Evolutionary conservation across 2,113 vertebrate species (phyloP), one percentile per base, ranked within the genome.

Genomic region (Himantopus leucocephalus): DNA sequence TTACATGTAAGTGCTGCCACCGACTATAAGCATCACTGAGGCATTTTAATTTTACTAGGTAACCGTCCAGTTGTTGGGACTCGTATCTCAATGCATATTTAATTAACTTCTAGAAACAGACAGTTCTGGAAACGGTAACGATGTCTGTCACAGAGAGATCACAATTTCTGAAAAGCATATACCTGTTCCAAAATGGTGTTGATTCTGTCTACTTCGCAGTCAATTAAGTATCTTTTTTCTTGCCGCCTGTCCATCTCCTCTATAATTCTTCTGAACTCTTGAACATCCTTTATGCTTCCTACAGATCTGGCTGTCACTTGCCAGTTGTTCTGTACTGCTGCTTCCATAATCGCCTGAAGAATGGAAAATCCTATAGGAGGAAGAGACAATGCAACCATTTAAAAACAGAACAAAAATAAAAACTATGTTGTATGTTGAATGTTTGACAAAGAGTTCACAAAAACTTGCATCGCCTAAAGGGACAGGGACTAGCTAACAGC

Each of bases 211-310:
- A 99, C 98, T 98, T 99, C 99, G 23, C 99, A 99, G 98, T 99
- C 99, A 91, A 99, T 99, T 97, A 99, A 98, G 79, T 98, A 99
- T 97, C 99, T 99, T 95, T 99, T 99, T 97, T 99, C 99, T 97
- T 99, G 99, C 79, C 99, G 98, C 83, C 99, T 99, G 98, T 99
- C 99, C 99, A 99, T 99, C 98, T 99, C 99, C 96, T 99, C 99
- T 60, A 99, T 99, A 98, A 99, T 99, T 97, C 99, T 99, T 92
- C 98, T 98, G 97, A 99, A 99, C 98, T 99, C 99, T 52, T 99
- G 98, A 39, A 99, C 98, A 41, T 99, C 99, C 37, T 99, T 99
- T 92, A 99, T 99, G 96, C 97, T 99, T 97, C 99, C 99, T 96
- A 99, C 99, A 37, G 99, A 99, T 87, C 99, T 99, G 60, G 99